These are phyloP conservation scores for Todiramphus chloris DNA, from an alignment of 2,113 vertebrate species.

Conservation along the genomic window DNA sequence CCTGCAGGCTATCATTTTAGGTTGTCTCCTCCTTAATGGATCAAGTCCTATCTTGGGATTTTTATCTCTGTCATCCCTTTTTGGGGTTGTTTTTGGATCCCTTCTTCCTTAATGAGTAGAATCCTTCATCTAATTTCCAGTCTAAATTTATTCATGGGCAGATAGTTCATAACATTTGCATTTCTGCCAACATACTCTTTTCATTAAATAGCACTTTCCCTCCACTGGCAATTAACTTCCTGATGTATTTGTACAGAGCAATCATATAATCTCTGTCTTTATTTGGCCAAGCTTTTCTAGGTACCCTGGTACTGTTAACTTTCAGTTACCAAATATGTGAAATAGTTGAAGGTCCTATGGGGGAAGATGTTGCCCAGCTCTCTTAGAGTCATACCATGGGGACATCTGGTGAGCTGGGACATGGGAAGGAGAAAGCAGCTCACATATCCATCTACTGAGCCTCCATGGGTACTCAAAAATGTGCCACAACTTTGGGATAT, in stretches of 20 bases:
- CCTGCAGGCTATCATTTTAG: background rate
- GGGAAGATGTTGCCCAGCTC: fast-evolving
- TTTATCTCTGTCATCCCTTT: background rate
- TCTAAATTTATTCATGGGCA: background rate
- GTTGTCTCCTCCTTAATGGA: background rate
- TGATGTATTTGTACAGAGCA: background rate
- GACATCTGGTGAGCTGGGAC: background rate
- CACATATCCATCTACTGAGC: background rate
- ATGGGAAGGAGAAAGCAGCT: background rate
- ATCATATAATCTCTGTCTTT: background rate
- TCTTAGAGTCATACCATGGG: background rate
- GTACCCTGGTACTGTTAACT: background rate
- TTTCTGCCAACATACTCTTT: background rate
- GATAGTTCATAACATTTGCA: slow-evolving; percentile 10
- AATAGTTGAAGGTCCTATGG: background rate
- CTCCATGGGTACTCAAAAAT: background rate
- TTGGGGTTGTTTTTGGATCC: background rate
- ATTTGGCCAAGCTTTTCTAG: background rate
- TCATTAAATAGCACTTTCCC: background rate
- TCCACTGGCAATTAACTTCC: background rate
- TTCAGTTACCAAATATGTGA: background rate
- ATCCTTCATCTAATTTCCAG: background rate
- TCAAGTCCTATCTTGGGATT: background rate
- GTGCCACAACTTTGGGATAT: background rate
- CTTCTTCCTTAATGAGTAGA: background rate